phyloP scores from a whole-genome alignment of 1,140 invertebrate species.

The Grapholita molesta region DNA sequence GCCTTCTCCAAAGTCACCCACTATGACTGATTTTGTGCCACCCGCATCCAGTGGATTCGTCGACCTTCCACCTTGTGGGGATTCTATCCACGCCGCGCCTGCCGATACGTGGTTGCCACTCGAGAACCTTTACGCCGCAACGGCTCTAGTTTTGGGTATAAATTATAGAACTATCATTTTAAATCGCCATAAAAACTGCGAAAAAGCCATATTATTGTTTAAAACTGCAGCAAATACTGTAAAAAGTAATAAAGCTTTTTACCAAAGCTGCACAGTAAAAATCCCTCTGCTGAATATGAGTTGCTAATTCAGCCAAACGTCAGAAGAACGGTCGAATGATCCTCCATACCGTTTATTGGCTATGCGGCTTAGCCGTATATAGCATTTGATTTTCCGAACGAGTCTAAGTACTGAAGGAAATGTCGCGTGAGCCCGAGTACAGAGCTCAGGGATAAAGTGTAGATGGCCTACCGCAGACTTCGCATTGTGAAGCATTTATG shows the following conservation, averaged over 20 bases:
- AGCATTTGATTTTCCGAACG: conserved; percentile 54
- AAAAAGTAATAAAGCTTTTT: conserved; percentile 24
- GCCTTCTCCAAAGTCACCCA: too few species aligned
- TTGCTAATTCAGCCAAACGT: conserved; percentile 1
- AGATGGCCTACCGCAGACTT: not conserved
- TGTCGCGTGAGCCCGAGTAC: conserved; percentile 42
- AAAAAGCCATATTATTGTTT: too few species aligned
- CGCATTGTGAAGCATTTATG: not conserved
- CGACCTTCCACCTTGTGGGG: too few species aligned
- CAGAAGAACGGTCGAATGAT: conserved; percentile 19
- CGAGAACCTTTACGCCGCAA: too few species aligned
- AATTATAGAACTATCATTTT: not conserved
- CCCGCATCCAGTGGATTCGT: too few species aligned
- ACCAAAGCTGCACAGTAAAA: not conserved
- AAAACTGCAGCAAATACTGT: not conserved
- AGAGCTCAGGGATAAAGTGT: not conserved
- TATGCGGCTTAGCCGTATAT: conserved; percentile 44
- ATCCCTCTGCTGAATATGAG: conserved; percentile 21
- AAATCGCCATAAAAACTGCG: not conserved
- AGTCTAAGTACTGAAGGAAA: conserved; percentile 50
- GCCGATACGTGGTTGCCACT: too few species aligned
- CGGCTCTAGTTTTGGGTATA: too few species aligned
- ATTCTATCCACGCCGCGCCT: too few species aligned
- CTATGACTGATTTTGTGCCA: too few species aligned
- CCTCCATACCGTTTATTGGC: conserved; percentile 26